Evolutionary conservation across 92 coral and sea anemone species (phyloP).

Genomic region (Paramuricea clavata): DNA sequence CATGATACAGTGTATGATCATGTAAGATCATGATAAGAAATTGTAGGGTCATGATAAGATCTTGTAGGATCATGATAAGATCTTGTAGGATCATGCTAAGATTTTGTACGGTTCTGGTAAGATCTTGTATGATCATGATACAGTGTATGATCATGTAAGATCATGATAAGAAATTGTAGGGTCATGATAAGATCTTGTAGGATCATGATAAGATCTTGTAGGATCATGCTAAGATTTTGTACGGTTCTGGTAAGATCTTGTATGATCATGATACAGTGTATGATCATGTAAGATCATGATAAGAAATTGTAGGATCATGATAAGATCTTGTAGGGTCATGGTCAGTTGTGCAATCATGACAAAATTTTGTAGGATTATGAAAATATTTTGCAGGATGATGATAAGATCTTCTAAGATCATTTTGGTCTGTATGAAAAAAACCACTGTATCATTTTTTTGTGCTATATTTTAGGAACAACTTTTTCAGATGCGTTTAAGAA

Average conservation of each 20-base stretch:
- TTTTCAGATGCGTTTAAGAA: constrained; percentile 80
- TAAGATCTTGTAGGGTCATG: not conserved
- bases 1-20: not conserved
- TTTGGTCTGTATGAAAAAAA: too few relatives aligned
- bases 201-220: not conserved
- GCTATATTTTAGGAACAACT: constrained; percentile 57
- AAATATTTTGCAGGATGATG: not conserved
- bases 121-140: not conserved
- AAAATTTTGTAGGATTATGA: not conserved
- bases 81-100: not conserved
- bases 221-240: too few relatives aligned
- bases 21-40: not conserved
- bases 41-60: not conserved
- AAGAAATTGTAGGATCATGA: not conserved
- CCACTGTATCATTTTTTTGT: too few relatives aligned
- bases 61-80: not conserved
- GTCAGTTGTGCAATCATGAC: not conserved
- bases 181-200: too few relatives aligned
- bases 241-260: too few relatives aligned
- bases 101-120: not conserved
- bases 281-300: not conserved
- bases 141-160: not conserved
- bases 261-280: too few relatives aligned
- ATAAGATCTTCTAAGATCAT: not conserved
- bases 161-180: not conserved